Evolutionary conservation across 2,888 invertebrate species (phyloP), one percentile per base, ranked within the genome.

Genomic region (Agrotis puta): DNA sequence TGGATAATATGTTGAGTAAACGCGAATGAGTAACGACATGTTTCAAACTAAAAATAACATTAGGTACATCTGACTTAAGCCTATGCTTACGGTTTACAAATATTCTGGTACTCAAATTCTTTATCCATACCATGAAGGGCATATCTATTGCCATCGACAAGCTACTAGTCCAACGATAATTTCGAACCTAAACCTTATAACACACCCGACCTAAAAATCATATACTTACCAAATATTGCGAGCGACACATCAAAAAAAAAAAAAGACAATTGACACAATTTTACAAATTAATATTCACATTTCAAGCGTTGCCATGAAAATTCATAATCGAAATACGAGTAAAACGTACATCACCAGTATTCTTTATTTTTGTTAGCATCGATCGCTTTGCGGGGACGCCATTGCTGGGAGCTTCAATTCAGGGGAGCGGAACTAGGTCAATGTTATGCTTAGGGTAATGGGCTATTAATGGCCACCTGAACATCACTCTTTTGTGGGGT

Each of bases 351-450:
- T 13, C 18, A 47, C 7, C 18, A 24, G 65, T 24, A 3, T 24
- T 27, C 39, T 39, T 48, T 50, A 57, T 64, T 64, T 53, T 53
- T 39, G 22, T 22, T 5, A 3, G 14, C 79, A 82, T 82, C 50
- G 79, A 79, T 68, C 79, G 66, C 24, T 22, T 13, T 43, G 18
- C 47, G n/a, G n/a, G n/a, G 47, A 7, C 64, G 2, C 16, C 24
- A n/a, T 56, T 33, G 33, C 33, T 4, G 13, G 33, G 50, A 33
- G 57, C 70, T 24, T 24, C 5, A 22, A 82, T 27, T 67, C 20
- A 64, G 66, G 64, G 79, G 67, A 50, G 79, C 54, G 79, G 54
- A 47, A 82, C 58, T 82, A 68, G 79, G 79, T 78, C 83, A 82
- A 72, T 78, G 79, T 53, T 79, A 79, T 66, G 54, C 62, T 58